These are phyloP conservation scores for Ispidina picta DNA, from an alignment of 2,797 vertebrate genomes.

Conservation along the genomic window DNA sequence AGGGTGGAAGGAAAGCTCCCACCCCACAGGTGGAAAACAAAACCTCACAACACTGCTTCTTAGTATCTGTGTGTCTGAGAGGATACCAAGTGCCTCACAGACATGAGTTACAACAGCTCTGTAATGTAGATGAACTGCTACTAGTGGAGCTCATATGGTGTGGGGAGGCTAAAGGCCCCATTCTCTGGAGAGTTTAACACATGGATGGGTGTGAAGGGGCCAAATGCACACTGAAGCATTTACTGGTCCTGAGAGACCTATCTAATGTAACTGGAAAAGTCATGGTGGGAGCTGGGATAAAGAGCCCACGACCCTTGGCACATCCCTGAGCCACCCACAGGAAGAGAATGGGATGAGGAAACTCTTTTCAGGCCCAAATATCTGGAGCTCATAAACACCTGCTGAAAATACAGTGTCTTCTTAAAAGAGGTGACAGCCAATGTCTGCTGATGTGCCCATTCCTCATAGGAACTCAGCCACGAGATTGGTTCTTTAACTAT, in stretches of 20 bases:
- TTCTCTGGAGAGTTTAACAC: neutral
- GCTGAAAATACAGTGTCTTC: neutral
- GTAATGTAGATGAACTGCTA: neutral
- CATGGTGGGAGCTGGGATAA: neutral
- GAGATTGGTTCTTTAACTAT: neutral
- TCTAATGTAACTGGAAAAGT: neutral
- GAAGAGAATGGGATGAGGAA: neutral
- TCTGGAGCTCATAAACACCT: neutral
- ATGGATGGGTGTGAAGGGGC: neutral
- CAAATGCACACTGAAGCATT: neutral
- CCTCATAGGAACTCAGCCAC: neutral
- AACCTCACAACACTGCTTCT: neutral
- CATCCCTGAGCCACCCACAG: neutral
- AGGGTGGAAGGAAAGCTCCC: neutral
- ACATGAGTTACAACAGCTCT: neutral
- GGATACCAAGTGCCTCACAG: neutral
- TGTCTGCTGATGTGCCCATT: neutral
- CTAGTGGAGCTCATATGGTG: rapidly evolving
- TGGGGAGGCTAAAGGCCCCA: neutral
- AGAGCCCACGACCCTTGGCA: neutral
- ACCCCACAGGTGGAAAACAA: neutral
- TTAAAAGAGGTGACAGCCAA: conserved; percentile 3
- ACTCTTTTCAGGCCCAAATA: neutral
- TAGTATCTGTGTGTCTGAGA: neutral
- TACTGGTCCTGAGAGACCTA: neutral